Percentiles rank a stretch among this genome's conserved stretches.
Conservation (phyloP, 1,140 invertebrate genomes). For the Physella acuta region DNA sequence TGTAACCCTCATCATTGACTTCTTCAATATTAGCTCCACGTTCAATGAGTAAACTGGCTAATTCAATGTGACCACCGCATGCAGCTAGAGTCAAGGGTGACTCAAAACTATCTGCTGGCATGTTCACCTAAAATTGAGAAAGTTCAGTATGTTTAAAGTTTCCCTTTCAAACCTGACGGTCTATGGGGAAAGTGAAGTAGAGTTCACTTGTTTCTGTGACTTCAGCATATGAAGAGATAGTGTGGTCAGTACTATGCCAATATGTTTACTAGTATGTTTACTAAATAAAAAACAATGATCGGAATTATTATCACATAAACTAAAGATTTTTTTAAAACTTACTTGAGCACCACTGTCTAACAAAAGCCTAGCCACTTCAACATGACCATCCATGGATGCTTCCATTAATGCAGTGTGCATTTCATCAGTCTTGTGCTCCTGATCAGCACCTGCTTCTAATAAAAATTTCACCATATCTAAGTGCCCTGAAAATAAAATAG, state of each 20-base stretch:
- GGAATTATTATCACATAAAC: too few relatives aligned
- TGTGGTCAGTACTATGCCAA: too few relatives aligned
- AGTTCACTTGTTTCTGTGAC: too few relatives aligned
- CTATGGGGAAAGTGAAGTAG: too few relatives aligned
- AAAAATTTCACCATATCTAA: constrained; percentile 80
- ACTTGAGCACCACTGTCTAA: constrained; percentile 78
- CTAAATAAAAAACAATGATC: too few relatives aligned
- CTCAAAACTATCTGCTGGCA: constrained; percentile 99
- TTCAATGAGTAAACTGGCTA: constrained; percentile 89
- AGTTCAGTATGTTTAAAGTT: too few relatives aligned
- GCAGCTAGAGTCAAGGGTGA: constrained; percentile 96
- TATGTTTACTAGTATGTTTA: too few relatives aligned
- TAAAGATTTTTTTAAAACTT: too few relatives aligned
- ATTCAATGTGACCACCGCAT: constrained; percentile 95
- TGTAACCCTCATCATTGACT: constrained; percentile 99
- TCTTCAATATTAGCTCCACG: constrained; percentile 98
- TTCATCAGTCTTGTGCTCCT: constrained; percentile 98
- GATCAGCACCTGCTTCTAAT: constrained; percentile 59
- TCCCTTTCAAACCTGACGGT: too few relatives aligned
- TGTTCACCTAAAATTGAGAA: constrained; percentile 75
- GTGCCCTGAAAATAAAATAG: constrained; percentile 64
- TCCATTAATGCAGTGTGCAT: constrained; percentile 99
- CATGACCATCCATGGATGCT: constrained; percentile 98
- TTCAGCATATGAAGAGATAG: too few relatives aligned
- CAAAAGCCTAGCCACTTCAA: constrained; percentile 63